Conservation (phyloP, 2,113 vertebrate genomes). For the Trichomycterus rosablanca region DNA sequence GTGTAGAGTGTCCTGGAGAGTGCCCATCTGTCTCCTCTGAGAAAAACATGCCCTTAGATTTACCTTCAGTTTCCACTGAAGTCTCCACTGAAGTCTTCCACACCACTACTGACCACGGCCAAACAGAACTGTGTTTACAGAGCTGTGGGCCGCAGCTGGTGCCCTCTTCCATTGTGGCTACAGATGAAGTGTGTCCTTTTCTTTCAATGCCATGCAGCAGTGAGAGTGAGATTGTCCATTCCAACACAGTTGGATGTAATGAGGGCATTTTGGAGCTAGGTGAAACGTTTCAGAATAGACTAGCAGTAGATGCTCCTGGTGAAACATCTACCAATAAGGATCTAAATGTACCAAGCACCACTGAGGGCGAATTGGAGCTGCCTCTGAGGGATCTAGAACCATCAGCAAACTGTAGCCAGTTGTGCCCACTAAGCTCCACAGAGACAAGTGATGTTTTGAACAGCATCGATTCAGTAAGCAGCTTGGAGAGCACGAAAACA, state of each 20-base stretch:
- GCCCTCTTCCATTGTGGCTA: slow-evolving; percentile 58
- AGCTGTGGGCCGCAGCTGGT: slow-evolving; percentile 68
- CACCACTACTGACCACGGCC: slow-evolving; percentile 70
- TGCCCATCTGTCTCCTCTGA: slow-evolving; percentile 53
- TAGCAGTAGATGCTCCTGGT: slow-evolving; percentile 50
- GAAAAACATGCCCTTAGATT: slow-evolving; percentile 51
- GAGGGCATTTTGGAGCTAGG: slow-evolving; percentile 55
- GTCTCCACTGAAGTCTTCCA: no score
- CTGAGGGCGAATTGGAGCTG: slow-evolving; percentile 48
- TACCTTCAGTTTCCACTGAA: slow-evolving; percentile 69
- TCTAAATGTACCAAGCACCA: slow-evolving; percentile 40
- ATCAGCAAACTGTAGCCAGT: slow-evolving; percentile 35
- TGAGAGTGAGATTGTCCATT: slow-evolving; percentile 46
- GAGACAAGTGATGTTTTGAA: slow-evolving; percentile 40
- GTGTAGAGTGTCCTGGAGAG: not conserved
- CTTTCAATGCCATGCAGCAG: slow-evolving; percentile 57
- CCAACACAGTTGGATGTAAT: slow-evolving; percentile 50
- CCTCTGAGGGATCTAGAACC: slow-evolving; percentile 54
- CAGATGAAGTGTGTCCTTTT: slow-evolving; percentile 54
- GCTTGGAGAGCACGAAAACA: slow-evolving; percentile 22
- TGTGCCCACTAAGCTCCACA: slow-evolving; percentile 56
- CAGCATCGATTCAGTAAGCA: slow-evolving; percentile 30
- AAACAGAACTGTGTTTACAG: slow-evolving; percentile 61
- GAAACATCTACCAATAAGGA: slow-evolving; percentile 42
- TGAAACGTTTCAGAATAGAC: slow-evolving; percentile 49